A percentile compares a stretch with the other conserved stretches of the same genome.
Evolutionary conservation across 2,888 invertebrate genomes (phyloP).

Genomic region (Sepioteuthis lessoniana): DNA sequence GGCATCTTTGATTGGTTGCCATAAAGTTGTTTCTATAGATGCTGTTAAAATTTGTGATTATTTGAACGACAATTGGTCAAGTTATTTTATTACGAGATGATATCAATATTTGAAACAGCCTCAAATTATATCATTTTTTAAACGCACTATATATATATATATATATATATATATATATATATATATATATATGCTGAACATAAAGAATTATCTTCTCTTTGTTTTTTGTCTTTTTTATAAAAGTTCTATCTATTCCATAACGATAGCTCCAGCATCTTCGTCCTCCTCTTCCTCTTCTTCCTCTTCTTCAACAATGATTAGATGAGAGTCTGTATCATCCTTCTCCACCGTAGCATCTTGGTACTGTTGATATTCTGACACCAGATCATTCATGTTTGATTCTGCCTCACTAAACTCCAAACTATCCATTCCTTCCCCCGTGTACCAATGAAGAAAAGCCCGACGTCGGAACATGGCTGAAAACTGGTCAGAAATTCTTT

Average conservation of each 20-base stretch:
- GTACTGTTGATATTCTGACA: conserved; percentile 75
- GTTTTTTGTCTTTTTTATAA: background rate
- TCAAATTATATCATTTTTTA: too few relatives aligned
- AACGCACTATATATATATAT: too few relatives aligned
- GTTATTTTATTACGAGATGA: too few relatives aligned
- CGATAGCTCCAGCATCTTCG: too few relatives aligned
- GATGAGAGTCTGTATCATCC: conserved; percentile 57
- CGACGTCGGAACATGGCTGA: conserved; percentile 85
- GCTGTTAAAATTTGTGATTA: too few relatives aligned
- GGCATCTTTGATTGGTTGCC: too few relatives aligned
- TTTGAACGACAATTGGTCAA: too few relatives aligned
- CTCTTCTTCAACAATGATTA: background rate
- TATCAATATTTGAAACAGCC: too few relatives aligned
- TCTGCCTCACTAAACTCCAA: conserved; percentile 98
- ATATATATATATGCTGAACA: too few relatives aligned
- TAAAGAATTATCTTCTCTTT: too few relatives aligned
- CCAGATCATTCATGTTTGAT: conserved; percentile 88
- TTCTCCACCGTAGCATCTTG: conserved; percentile 63
- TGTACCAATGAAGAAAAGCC: conserved; percentile 98
- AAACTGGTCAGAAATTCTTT: conserved; percentile 86
- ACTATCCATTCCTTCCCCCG: conserved; percentile 97
- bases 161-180: too few relatives aligned
- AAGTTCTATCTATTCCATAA: background rate
- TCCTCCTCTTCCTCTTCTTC: background rate
- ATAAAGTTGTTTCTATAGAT: too few relatives aligned